These are phyloP conservation scores for Darevskia nairensis DNA, from an alignment of 2,797 vertebrate species.

Conservation along the genomic window DNA sequence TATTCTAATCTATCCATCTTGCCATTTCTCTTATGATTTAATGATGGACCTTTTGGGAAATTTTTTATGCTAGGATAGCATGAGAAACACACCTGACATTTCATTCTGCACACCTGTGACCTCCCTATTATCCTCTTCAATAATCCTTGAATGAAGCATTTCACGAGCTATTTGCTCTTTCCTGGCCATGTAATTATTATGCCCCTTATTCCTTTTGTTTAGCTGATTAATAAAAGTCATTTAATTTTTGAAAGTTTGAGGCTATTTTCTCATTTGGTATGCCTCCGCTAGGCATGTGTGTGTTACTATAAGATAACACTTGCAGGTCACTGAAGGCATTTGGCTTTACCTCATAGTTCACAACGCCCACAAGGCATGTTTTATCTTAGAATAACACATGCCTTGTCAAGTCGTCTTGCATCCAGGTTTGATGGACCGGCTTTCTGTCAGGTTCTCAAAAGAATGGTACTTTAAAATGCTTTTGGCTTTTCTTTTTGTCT, in stretches of 20 bases:
- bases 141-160: conserved; percentile 61
- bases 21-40: conserved; percentile 59
- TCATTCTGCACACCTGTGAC: conserved; percentile 63
- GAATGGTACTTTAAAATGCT: conserved; percentile 21
- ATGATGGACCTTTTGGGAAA: conserved; percentile 46
- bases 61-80: conserved; percentile 45
- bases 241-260: conserved; percentile 48
- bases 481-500: conserved; percentile 28
- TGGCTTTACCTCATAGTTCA: conserved; percentile 52
- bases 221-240: conserved; percentile 57
- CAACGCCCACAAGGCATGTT: conserved; percentile 46
- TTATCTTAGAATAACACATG: conserved; percentile 69
- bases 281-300: conserved; percentile 43
- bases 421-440: conserved; percentile 52
- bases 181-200: conserved; percentile 65
- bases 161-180: conserved; percentile 58
- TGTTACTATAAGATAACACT: conserved; percentile 72
- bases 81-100: conserved; percentile 54
- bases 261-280: conserved; percentile 57
- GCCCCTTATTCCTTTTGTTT: conserved; percentile 68
- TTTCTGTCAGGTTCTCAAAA: conserved; percentile 35
- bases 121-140: conserved; percentile 56
- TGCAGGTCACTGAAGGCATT: conserved; percentile 60
- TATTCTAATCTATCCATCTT: conserved; percentile 49
- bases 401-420: conserved; percentile 47